Evolutionary conservation across 2,888 invertebrate genomes (phyloP), one percentile per base, ranked within the genome.

Genomic region (Uloborus plumipes): DNA sequence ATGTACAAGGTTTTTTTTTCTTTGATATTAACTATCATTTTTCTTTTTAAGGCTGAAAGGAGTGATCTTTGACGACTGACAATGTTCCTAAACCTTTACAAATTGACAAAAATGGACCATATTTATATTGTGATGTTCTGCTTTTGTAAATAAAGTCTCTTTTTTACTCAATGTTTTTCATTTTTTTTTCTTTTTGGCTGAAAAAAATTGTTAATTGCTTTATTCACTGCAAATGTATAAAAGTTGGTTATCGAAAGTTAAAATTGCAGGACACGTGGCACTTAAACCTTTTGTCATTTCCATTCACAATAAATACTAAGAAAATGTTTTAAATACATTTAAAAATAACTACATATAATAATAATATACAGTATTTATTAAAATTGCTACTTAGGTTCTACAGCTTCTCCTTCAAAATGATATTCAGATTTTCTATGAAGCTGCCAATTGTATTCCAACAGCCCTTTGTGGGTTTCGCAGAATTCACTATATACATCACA

Each of bases 401-500:
- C 26, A n/a, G 50, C 16, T 71, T 47, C 62, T 65, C 31, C 53
- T 15, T 20, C 47, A 20, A 58, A 13, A 22, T 53, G 16, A 47
- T 39, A 70, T 14, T 64, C 49, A 13, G 67, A 39, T 13, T 59
- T 58, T 61, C 58, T 66, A 9, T 75, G 65, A 2, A 66, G 3
- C 87, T 95, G 92, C 87, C 92, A 93, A 88, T 96, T 91, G 89
- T 94, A 97, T 3, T 87, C 86, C 65, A 86, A 86, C 7, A 91
- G 86, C 13, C 87, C 87, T 9, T 89, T 88, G 58, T 89, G 85
- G 50, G 87, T 85, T 31, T 89, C 86, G 84, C 94, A 91, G 53
- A 95, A 92, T 85, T 92, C 91, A 86, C 92, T 91, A 88, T 97
- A 98, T 1, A 93, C 94, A 86, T 93, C 91, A 86, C 94, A 93